A percentile compares a stretch with the other conserved stretches of the same genome.
Evolutionary conservation across 2,113 vertebrate genomes (phyloP).

Genomic region (Siphamia tubifer): DNA sequence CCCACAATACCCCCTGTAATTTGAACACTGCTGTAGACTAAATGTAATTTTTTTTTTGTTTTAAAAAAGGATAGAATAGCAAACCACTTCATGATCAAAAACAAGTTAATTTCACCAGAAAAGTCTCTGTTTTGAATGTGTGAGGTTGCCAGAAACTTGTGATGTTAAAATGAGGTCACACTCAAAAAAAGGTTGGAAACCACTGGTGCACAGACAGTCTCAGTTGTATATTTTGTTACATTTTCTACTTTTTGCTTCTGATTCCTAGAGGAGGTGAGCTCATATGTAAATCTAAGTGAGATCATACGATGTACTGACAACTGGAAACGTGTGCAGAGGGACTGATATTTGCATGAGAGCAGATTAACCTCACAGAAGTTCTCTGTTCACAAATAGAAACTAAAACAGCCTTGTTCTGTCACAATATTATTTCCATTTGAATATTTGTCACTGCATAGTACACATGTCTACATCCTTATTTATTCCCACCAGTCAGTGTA

Average conservation of each 20-base stretch:
- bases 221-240: too few species aligned
- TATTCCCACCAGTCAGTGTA: neutral
- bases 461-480: neutral
- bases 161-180: too few species aligned
- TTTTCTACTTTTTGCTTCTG: neutral
- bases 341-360: conserved; percentile 64
- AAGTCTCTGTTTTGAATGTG: too few species aligned
- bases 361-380: conserved; percentile 34
- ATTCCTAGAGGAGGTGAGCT: neutral
- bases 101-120: too few species aligned
- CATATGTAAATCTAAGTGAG: conserved; percentile 34
- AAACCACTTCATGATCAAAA: too few species aligned
- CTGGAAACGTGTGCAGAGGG: conserved; percentile 4
- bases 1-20: too few species aligned
- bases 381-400: conserved; percentile 9
- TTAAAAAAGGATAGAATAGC: too few species aligned
- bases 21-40: too few species aligned
- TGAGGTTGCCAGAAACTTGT: too few species aligned
- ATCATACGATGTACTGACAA: conserved; percentile 1
- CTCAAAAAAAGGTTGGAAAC: too few species aligned
- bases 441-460: neutral
- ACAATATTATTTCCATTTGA: conserved; percentile 1
- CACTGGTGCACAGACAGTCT: too few species aligned
- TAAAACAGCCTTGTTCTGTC: neutral
- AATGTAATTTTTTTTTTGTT: too few species aligned